A percentile compares a stretch with the other conserved stretches of the same genome.
These are phyloP conservation scores for Campaea margaritaria DNA, from an alignment of 2,888 invertebrate species.

Conservation along the genomic window DNA sequence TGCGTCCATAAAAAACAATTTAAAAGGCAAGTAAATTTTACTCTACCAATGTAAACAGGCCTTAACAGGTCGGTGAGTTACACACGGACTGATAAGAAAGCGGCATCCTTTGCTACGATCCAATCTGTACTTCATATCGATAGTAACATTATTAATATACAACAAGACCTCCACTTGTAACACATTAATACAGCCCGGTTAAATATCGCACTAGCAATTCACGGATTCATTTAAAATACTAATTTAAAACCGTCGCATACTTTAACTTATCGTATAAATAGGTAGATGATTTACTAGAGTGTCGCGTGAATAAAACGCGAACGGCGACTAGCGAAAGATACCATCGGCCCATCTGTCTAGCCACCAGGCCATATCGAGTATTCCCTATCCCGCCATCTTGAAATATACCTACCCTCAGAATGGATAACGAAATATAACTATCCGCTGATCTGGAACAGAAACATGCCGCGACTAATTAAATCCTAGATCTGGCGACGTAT, in stretches of 20 bases:
- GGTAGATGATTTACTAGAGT: slow-evolving; percentile 54
- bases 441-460: slow-evolving; percentile 66
- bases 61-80: slow-evolving; percentile 64
- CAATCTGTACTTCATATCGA: slow-evolving; percentile 55
- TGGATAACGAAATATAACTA: slow-evolving; percentile 64
- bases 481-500: slow-evolving; percentile 56
- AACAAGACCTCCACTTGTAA: slow-evolving; percentile 45
- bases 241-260: slow-evolving; percentile 26
- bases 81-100: slow-evolving; percentile 69
- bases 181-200: slow-evolving; percentile 26
- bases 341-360: slow-evolving; percentile 67
- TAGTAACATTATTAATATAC: slow-evolving; percentile 15
- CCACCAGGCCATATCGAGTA: slow-evolving; percentile 69
- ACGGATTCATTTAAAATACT: slow-evolving; percentile 34
- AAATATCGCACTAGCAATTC: slow-evolving; percentile 40
- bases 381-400: slow-evolving; percentile 68
- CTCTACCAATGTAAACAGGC: slow-evolving; percentile 43
- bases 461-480: slow-evolving; percentile 70
- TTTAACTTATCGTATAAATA: slow-evolving; percentile 39
- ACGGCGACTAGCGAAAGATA: slow-evolving; percentile 58
- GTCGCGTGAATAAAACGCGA: slow-evolving; percentile 59
- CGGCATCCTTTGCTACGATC: slow-evolving; percentile 78
- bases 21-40: slow-evolving; percentile 8
- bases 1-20: too few species aligned
- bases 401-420: slow-evolving; percentile 65